Evolutionary conservation across 1,140 invertebrate species (phyloP).

Genomic region (Drosophila watanabei): DNA sequence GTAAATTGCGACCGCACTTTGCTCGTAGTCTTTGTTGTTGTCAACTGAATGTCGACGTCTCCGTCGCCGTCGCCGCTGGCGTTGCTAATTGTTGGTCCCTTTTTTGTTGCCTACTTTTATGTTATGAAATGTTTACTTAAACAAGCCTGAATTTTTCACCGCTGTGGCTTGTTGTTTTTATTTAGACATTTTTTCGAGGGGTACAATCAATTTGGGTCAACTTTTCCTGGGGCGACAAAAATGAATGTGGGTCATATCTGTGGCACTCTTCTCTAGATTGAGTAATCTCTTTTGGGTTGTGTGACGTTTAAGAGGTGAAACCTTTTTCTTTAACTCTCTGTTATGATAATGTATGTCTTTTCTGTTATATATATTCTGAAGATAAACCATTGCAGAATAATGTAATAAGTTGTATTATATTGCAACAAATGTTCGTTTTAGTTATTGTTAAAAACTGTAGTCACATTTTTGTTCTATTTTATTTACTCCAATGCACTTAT

Average conservation of each 20-base stretch:
- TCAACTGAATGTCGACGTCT: constrained; percentile 10
- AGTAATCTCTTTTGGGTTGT: constrained; percentile 4
- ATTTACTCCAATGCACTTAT: not conserved
- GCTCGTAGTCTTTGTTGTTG: not conserved
- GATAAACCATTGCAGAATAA: not conserved
- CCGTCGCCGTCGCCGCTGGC: not conserved
- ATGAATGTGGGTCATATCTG: constrained; percentile 13
- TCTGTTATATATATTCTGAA: not conserved
- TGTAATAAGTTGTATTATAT: not conserved
- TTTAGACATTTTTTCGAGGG: constrained; percentile 19
- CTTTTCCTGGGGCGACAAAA: not conserved
- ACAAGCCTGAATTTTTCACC: constrained; percentile 12
- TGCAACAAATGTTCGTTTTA: not conserved
- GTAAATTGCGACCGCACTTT: constrained; percentile 68
- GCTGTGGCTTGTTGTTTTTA: constrained; percentile 18
- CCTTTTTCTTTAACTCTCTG: not conserved
- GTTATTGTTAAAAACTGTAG: not conserved
- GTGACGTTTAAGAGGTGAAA: not conserved
- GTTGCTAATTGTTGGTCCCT: constrained; percentile 42
- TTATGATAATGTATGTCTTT: not conserved
- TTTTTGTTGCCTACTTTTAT: constrained; percentile 52
- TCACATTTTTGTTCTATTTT: not conserved
- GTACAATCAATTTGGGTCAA: constrained; percentile 43
- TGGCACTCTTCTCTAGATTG: constrained; percentile 10
- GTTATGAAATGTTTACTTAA: constrained; percentile 17